A percentile compares a stretch with the other conserved stretches of the same genome.
phyloP scores from a whole-genome alignment of 1,140 invertebrate species.

The Drosophila malerkotliana region DNA sequence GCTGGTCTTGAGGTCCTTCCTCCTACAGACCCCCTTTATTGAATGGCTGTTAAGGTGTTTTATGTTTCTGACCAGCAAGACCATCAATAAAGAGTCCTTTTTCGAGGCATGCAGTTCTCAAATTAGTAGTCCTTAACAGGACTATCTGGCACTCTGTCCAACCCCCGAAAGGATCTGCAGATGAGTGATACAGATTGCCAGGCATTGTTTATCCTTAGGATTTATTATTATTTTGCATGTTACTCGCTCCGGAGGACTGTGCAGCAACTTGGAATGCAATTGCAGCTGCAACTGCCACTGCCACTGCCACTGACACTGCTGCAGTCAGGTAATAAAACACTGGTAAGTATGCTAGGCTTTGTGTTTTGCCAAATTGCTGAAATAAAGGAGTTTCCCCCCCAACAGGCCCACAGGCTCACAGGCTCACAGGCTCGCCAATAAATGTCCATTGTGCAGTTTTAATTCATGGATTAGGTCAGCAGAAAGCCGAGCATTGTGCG shows the following conservation, averaged over 20 bases:
- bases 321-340: conserved; percentile 44
- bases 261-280: background rate
- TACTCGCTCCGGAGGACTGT: conserved; percentile 14
- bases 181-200: conserved; percentile 6
- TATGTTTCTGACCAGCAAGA: no score
- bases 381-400: conserved; percentile 2
- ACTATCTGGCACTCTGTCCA: background rate
- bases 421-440: conserved; percentile 32
- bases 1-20: conserved; percentile 25
- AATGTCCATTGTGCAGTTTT: conserved; percentile 48
- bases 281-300: conserved; percentile 7
- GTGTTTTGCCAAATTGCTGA: conserved; percentile 28
- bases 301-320: conserved; percentile 12
- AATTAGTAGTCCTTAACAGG: background rate
- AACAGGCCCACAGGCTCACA: conserved; percentile 14
- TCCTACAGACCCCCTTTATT: background rate
- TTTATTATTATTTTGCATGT: conserved; percentile 67
- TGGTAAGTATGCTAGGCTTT: conserved; percentile 12
- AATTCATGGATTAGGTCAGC: conserved; percentile 31
- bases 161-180: background rate
- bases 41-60: no score
- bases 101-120: no score
- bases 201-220: conserved; percentile 47
- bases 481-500: background rate
- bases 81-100: no score